Conservation (phyloP, 2,113 vertebrate genomes). For the Leptobrachium leishanense region DNA sequence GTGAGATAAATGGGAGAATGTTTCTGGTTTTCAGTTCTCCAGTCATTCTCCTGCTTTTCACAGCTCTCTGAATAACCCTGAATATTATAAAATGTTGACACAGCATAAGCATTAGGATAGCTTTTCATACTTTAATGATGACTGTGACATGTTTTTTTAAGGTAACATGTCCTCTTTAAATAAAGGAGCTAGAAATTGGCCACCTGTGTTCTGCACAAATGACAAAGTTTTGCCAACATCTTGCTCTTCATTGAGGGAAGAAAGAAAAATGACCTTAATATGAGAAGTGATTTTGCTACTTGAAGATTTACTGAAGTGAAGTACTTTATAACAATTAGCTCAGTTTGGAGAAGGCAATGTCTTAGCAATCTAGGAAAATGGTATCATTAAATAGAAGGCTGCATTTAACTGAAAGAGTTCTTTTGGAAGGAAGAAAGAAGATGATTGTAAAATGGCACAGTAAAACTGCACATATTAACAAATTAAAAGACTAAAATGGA, state of each 20-base stretch:
- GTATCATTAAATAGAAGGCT: slow-evolving; percentile 80
- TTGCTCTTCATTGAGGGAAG: slow-evolving; percentile 58
- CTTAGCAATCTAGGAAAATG: slow-evolving; percentile 80
- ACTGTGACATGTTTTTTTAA: too few relatives aligned
- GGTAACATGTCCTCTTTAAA: neutral
- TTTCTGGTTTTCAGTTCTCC: too few relatives aligned
- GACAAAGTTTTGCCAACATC: slow-evolving; percentile 66
- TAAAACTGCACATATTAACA: slow-evolving; percentile 75
- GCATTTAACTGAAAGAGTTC: slow-evolving; percentile 80
- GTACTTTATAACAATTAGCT: slow-evolving; percentile 81
- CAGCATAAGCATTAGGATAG: too few relatives aligned
- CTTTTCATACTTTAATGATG: too few relatives aligned
- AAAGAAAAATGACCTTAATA: slow-evolving; percentile 68
- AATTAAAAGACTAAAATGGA: slow-evolving; percentile 75
- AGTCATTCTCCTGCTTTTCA: too few relatives aligned
- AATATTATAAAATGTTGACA: too few relatives aligned
- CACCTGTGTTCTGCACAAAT: slow-evolving; percentile 48
- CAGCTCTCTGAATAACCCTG: too few relatives aligned
- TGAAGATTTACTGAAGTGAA: slow-evolving; percentile 71
- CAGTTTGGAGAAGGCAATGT: slow-evolving; percentile 76
- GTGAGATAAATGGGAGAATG: too few relatives aligned
- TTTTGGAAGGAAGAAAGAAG: slow-evolving; percentile 77
- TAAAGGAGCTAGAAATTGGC: neutral
- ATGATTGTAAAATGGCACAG: slow-evolving; percentile 74
- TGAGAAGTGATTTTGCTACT: slow-evolving; percentile 67